phyloP scores from a whole-genome alignment of 2,113 vertebrate genomes.

The Mirza zaza region DNA sequence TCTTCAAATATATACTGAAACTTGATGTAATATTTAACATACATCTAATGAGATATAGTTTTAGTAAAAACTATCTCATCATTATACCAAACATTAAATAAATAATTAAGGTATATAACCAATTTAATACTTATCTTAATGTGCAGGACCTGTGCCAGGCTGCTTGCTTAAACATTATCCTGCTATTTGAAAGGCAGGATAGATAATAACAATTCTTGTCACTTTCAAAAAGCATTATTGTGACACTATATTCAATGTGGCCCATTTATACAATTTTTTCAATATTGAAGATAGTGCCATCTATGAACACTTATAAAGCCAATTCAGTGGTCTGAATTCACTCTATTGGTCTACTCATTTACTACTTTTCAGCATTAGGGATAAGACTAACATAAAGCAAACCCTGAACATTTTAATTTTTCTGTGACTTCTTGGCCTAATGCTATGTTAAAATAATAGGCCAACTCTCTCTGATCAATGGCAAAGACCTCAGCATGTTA shows the following conservation, averaged over 20 bases:
- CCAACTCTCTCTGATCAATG: slow-evolving; percentile 12
- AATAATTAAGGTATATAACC: neutral
- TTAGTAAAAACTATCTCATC: neutral
- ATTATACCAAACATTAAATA: neutral
- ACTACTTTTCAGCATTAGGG: neutral
- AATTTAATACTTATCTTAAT: neutral
- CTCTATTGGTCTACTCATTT: neutral
- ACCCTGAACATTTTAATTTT: neutral
- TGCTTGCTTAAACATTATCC: neutral
- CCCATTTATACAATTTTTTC: neutral
- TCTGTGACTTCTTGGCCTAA: neutral
- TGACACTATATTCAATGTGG: neutral
- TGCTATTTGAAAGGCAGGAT: neutral
- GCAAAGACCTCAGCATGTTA: neutral
- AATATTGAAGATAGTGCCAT: neutral
- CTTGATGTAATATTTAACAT: neutral
- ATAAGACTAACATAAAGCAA: neutral
- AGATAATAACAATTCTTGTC: neutral
- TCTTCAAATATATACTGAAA: neutral
- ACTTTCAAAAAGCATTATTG: neutral
- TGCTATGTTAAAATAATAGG: neutral
- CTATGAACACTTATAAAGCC: neutral
- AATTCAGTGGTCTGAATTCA: neutral
- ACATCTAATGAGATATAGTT: neutral
- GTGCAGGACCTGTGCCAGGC: neutral